Percentiles rank a stretch among this genome's conserved stretches.
These are phyloP conservation scores for Machaerirhynchus nigripectus DNA, from an alignment of 2,113 vertebrate species.

Conservation along the genomic window DNA sequence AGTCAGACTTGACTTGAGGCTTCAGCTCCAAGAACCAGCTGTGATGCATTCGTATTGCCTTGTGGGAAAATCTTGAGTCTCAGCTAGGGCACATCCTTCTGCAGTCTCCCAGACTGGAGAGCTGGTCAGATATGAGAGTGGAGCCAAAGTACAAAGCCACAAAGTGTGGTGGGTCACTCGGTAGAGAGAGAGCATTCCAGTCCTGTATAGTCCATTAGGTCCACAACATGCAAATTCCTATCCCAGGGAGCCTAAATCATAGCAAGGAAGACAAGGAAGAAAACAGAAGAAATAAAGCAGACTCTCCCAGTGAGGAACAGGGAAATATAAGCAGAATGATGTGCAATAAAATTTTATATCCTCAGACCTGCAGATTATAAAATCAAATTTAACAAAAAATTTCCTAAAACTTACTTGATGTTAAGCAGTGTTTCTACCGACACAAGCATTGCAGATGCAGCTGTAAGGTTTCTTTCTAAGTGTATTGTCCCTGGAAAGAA, in stretches of 20 bases:
- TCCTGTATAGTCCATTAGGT: not conserved
- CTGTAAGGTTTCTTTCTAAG: not conserved
- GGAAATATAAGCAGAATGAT: not conserved
- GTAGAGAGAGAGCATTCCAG: not conserved
- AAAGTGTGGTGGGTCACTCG: accelerated
- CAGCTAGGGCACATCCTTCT: not conserved
- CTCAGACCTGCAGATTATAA: not conserved
- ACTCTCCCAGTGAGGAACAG: not conserved
- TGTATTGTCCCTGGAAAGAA: not conserved
- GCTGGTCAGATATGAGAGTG: not conserved
- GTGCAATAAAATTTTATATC: not conserved
- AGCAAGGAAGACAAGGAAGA: not conserved
- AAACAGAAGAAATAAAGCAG: not conserved
- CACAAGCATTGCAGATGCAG: not conserved
- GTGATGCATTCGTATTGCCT: not conserved
- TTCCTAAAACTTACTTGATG: not conserved
- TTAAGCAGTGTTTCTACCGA: not conserved
- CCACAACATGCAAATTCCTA: not conserved
- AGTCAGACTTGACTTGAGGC: not conserved
- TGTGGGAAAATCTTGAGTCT: not conserved
- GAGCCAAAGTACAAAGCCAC: not conserved
- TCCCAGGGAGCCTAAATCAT: not conserved
- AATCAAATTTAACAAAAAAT: not conserved
- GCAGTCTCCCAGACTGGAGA: not conserved
- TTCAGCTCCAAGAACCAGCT: not conserved